These are phyloP conservation scores for Caranx melampygus DNA, from an alignment of 2,113 vertebrate genomes.

Conservation along the genomic window DNA sequence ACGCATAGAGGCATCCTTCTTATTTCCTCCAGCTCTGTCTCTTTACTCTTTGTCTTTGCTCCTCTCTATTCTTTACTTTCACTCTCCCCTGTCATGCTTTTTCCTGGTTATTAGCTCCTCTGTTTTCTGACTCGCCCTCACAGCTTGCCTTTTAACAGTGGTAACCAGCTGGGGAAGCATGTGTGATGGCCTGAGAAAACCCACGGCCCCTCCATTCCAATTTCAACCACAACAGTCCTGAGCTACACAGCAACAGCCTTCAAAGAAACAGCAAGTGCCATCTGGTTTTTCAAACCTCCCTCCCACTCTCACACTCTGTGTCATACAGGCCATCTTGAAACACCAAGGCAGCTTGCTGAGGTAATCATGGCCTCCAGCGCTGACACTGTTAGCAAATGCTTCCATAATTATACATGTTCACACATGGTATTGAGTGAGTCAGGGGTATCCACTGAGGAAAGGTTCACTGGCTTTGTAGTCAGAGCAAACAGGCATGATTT, in stretches of 20 bases:
- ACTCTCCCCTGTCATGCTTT: background rate
- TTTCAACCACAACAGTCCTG: conserved; percentile 66
- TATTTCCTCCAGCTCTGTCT: conserved; percentile 49
- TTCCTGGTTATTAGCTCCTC: background rate
- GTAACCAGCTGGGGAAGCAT: conserved; percentile 18
- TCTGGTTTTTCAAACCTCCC: conserved; percentile 66
- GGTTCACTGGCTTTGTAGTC: conserved; percentile 22
- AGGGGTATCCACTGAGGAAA: conserved; percentile 27
- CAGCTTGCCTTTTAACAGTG: conserved; percentile 18
- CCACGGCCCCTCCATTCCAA: conserved; percentile 47
- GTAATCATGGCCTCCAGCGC: conserved; percentile 67
- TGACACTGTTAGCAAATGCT: conserved; percentile 49
- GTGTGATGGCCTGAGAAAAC: conserved; percentile 59
- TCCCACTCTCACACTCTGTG: conserved; percentile 66
- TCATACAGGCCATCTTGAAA: conserved; percentile 61
- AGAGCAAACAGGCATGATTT: conserved; percentile 13
- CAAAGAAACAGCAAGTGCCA: conserved; percentile 63
- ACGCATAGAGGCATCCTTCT: conserved; percentile 55
- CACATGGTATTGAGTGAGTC: conserved; percentile 47
- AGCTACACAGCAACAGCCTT: conserved; percentile 73
- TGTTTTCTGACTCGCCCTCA: conserved; percentile 3
- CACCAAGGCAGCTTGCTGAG: conserved; percentile 70
- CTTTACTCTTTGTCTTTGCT: background rate
- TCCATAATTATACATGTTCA: conserved; percentile 61
- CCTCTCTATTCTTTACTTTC: background rate